Conservation (phyloP, 2,797 vertebrate species). For the Rallus crepitans region DNA sequence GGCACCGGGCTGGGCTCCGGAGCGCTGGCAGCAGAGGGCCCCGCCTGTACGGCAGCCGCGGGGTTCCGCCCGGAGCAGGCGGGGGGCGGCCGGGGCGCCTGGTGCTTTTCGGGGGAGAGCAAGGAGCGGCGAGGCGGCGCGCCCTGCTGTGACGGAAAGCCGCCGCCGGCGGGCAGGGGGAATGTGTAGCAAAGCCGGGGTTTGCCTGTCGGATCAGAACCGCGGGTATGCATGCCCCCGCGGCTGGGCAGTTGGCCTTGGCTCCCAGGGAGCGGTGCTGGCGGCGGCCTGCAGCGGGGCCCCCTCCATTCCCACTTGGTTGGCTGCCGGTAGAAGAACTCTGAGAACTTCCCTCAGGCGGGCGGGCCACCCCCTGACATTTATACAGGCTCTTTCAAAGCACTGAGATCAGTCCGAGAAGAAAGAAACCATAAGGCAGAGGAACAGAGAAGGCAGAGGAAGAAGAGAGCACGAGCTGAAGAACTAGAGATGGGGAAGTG, state of each 20-base stretch:
- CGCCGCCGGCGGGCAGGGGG: neutral
- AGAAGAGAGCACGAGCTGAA: neutral
- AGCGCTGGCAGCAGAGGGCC: neutral
- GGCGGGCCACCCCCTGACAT: fast-evolving
- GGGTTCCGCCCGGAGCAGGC: too few species aligned
- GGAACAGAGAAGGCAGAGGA: neutral
- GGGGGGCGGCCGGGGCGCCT: neutral
- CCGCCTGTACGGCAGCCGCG: neutral
- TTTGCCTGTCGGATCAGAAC: too few species aligned
- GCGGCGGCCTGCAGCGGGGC: neutral
- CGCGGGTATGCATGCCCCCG: fast-evolving
- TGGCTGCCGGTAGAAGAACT: fast-evolving
- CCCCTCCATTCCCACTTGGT: fast-evolving
- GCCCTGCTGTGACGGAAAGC: neutral
- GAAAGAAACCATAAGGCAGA: neutral
- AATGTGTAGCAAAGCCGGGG: fast-evolving
- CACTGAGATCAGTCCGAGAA: too few species aligned
- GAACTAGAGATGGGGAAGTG: constrained; percentile 29
- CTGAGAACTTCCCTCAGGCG: neutral
- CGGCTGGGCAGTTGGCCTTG: neutral
- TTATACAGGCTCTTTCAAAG: neutral
- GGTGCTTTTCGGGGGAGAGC: too few species aligned
- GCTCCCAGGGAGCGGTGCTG: neutral
- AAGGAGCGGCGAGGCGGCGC: neutral
- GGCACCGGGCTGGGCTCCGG: neutral